Conservation (phyloP, 2,113 vertebrate species). For the Bubo scandiacus region DNA sequence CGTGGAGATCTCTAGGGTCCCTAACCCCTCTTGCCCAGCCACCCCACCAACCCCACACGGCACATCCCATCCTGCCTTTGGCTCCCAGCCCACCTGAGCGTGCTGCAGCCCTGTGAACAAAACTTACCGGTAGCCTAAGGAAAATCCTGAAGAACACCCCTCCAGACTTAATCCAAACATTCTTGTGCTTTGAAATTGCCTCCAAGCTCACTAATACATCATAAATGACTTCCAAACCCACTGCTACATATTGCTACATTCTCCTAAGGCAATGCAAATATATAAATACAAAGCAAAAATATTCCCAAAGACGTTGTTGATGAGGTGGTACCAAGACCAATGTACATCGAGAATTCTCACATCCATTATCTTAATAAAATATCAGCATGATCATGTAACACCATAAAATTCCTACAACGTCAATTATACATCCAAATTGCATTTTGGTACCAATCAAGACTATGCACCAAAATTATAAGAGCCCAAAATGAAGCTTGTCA, state of each 20-base stretch:
- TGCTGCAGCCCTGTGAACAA: neutral
- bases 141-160: neutral
- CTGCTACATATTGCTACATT: accelerated
- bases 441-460: neutral
- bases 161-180: neutral
- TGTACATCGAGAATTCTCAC: neutral
- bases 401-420: neutral
- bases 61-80: neutral
- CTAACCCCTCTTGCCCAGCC: neutral
- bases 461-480: neutral
- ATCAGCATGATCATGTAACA: neutral
- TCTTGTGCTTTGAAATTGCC: neutral
- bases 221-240: neutral
- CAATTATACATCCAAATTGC: neutral
- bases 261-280: neutral
- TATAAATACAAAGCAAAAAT: neutral
- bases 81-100: neutral
- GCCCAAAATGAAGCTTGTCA: neutral
- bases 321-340: neutral
- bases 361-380: neutral
- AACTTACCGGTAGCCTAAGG: neutral
- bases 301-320: neutral
- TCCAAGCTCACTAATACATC: neutral
- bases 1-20: neutral
- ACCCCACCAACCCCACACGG: accelerated